Evolutionary conservation across 2,113 vertebrate species (phyloP), one percentile per base, ranked within the genome.

Genomic region (Psilopsiagon aurifrons): DNA sequence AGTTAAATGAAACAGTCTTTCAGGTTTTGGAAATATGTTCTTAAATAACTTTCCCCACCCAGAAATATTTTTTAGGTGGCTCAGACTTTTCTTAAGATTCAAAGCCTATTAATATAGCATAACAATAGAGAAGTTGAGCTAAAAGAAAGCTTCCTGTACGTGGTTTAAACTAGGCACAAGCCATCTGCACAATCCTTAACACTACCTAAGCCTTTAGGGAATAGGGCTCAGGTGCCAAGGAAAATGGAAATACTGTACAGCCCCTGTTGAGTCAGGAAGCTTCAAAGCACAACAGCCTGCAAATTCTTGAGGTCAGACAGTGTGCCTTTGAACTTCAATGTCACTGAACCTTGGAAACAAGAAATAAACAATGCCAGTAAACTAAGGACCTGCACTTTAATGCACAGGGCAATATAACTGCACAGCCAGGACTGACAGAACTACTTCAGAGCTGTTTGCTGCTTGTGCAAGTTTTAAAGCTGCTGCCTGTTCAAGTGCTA

Each of bases 61-160:
- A 96, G 60, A 93, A 41, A 86, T 95, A 95, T 97, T 93, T 95
- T 76, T 97, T 94, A 92, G 89, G 35, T n/a, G 25, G 92, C 97
- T 94, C 80, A 93, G 87, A 84, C 90, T 90, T 88, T 96, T 96
- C 91, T 83, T 83, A 97, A 96, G 96, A 95, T 97, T 98, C 95
- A 97, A 98, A 98, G 44, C 62, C 95, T 87, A 94, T 94, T 96
- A 71, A 97, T 96, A 93, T 19, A 96, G 84, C 52, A 69, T 59
- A 97, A 98, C 97, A 97, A 97, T 97, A 96, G 93, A 97, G 94
- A 95, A 76, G 86, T 11, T n/a, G 37, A 79, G 68, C 92, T 96
- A 92, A 96, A 97, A 98, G 95, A 96, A 97, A 97, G 94, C 90
- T 96, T 95, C 94, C 96, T 96, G 96, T 96, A 69, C 86, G 77